Percentiles rank a stretch among this genome's conserved stretches.
phyloP scores from a whole-genome alignment of 2,113 vertebrate genomes.

The Sapajus apella region DNA sequence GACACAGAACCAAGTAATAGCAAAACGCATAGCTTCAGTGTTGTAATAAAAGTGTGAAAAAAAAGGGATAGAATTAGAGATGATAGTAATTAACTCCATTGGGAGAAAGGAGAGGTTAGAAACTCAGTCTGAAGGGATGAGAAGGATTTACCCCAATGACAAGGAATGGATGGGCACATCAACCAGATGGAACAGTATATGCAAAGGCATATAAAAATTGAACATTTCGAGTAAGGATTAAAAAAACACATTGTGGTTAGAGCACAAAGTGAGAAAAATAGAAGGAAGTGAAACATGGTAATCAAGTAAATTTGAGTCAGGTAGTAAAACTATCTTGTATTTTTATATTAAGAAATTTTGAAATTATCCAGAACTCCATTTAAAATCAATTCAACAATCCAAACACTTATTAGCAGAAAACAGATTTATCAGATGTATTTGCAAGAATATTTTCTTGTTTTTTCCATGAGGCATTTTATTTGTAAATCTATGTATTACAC shows the following conservation, averaged over 20 bases:
- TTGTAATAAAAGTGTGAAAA: not conserved
- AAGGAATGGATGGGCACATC: not conserved
- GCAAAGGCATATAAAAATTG: not conserved
- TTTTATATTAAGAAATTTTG: not conserved
- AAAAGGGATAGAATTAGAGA: not conserved
- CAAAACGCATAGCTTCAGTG: not conserved
- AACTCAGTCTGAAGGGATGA: not conserved
- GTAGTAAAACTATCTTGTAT: not conserved
- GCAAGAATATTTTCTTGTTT: not conserved
- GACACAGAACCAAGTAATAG: not conserved
- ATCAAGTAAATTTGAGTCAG: not conserved
- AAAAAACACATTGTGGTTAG: not conserved
- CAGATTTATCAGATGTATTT: not conserved
- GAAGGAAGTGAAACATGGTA: not conserved
- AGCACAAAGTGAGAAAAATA: not conserved
- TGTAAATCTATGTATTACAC: no score
- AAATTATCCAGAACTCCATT: not conserved
- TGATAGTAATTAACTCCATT: not conserved
- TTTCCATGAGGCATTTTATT: no score
- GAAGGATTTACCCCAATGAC: not conserved
- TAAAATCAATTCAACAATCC: not conserved
- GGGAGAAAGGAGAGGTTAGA: not conserved
- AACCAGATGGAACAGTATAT: not conserved
- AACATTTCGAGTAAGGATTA: not conserved
- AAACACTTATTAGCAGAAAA: not conserved